Evolutionary conservation across 2,888 invertebrate genomes (phyloP).

Genomic region (Dolichomitus sp.): DNA sequence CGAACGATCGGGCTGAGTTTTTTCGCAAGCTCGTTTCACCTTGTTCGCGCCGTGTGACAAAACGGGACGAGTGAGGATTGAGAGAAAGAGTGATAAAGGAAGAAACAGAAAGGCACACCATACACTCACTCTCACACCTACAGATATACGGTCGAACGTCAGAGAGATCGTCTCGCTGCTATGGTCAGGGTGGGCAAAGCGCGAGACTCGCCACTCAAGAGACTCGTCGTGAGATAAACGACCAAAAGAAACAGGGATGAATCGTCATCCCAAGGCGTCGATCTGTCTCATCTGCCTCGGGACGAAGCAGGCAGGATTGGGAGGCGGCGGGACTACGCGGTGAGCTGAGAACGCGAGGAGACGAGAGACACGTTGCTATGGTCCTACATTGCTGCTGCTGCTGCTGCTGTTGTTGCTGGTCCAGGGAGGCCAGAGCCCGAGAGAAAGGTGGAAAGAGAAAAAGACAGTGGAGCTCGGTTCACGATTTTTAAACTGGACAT

Average conservation of each 20-base stretch:
- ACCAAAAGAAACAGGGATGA: conserved; percentile 71
- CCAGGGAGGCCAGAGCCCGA: conserved; percentile 5
- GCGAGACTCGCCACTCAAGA: conserved; percentile 60
- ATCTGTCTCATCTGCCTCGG: conserved; percentile 75
- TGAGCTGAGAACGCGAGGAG: conserved; percentile 28
- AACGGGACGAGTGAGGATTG: conserved; percentile 37
- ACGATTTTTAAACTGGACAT: conserved; percentile 79
- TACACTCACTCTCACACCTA: conserved; percentile 5
- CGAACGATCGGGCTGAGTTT: conserved; percentile 24
- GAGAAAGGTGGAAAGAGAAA: conserved; percentile 35
- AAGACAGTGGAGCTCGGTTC: conserved; percentile 65
- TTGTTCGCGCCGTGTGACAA: conserved; percentile 52
- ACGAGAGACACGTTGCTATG: conserved; percentile 49
- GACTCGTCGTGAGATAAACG: conserved; percentile 63
- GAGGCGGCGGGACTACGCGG: background rate
- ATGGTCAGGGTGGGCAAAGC: conserved; percentile 52
- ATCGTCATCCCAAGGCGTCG: conserved; percentile 80
- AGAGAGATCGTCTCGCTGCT: conserved; percentile 47
- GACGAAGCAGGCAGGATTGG: background rate
- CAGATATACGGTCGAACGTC: background rate
- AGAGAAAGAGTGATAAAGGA: conserved; percentile 29
- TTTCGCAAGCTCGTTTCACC: conserved; percentile 53
- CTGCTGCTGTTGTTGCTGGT: conserved; percentile 48
- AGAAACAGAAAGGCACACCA: conserved; percentile 13
- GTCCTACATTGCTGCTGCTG: conserved; percentile 41